Evolutionary conservation across 2,797 vertebrate species (phyloP), one percentile per base, ranked within the genome.

Genomic region (Coregonus ussuriensis): DNA sequence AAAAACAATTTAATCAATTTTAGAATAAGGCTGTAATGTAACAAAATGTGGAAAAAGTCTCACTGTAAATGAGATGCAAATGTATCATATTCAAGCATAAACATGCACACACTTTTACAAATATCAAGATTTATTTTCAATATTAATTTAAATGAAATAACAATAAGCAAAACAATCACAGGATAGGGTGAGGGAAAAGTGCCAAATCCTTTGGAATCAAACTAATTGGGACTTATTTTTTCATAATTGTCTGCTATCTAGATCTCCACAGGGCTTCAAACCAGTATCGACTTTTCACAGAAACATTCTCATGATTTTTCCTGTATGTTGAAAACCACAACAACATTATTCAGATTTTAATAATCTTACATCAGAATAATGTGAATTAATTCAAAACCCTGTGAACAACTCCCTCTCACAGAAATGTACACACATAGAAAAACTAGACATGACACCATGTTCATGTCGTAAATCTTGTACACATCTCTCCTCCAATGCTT

Each of bases 121-220:
- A 90, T 75, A 63, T 79, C 54, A 25, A 0, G 31, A 78, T 89
- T 87, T 78, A 86, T 85, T 90, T 85, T 16, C 41, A 11, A 47
- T 3, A 47, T 13, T 13, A 0, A 47, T 47, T 47, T 47, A 3
- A 47, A 47, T 47, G 59, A 25, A 47, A 83, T 37, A 83, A 83
- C 59, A 83, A 73, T 72, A 72, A 88, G 41, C 59, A 83, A 68
- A 86, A 72, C 81, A 70, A 15, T 82, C 74, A 47, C 9, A 47
- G 41, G 9, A 47, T 3, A 47, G 31, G 62, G 4, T 53, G 51
- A 51, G 81, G 82, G 87, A 92, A 93, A 92, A 93, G 91, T 93
- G 92, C 92, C 90, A 88, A 87, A 88, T 88, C 81, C 53, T 86
- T 87, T 76, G 59, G 21, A 21, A 25, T 25, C n/a, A 63, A 75